Evolutionary conservation across 1,140 invertebrate genomes (phyloP).

Genomic region (Palaemon carinicauda): DNA sequence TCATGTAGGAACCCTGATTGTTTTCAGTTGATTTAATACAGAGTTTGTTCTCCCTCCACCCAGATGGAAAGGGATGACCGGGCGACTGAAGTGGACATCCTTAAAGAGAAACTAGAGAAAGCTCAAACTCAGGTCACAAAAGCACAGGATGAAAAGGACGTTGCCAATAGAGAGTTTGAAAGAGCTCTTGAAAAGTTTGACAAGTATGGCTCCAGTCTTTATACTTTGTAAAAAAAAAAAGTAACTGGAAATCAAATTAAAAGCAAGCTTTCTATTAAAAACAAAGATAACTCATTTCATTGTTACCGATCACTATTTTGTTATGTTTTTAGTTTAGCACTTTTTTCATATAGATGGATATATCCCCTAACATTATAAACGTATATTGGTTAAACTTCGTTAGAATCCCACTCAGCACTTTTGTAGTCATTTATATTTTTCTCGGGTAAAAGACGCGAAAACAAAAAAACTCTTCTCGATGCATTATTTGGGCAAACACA

Average conservation of each 20-base stretch:
- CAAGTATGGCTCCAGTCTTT: slow-evolving; percentile 70
- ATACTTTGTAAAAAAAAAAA: too few species aligned
- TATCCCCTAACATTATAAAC: too few species aligned
- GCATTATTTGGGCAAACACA: too few species aligned
- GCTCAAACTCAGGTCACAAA: slow-evolving; percentile 80
- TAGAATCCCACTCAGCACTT: too few species aligned
- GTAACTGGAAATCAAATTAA: too few species aligned
- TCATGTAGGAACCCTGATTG: not conserved
- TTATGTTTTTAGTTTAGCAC: not conserved
- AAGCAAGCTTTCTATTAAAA: too few species aligned
- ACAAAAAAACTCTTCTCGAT: too few species aligned
- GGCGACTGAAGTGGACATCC: slow-evolving; percentile 82
- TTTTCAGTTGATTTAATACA: not conserved
- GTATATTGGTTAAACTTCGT: too few species aligned
- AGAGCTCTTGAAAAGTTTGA: slow-evolving; percentile 93
- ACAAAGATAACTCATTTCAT: too few species aligned
- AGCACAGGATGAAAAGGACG: slow-evolving; percentile 86
- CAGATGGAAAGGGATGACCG: slow-evolving; percentile 87
- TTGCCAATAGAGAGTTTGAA: slow-evolving; percentile 87
- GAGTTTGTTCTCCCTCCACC: slow-evolving; percentile 48
- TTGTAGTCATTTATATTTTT: too few species aligned
- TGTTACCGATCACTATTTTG: not conserved
- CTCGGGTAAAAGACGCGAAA: too few species aligned
- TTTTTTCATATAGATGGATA: too few species aligned
- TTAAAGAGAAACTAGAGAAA: slow-evolving; percentile 91